Conservation (phyloP, 2,113 vertebrate genomes). For the Colistium nudipinnis region DNA sequence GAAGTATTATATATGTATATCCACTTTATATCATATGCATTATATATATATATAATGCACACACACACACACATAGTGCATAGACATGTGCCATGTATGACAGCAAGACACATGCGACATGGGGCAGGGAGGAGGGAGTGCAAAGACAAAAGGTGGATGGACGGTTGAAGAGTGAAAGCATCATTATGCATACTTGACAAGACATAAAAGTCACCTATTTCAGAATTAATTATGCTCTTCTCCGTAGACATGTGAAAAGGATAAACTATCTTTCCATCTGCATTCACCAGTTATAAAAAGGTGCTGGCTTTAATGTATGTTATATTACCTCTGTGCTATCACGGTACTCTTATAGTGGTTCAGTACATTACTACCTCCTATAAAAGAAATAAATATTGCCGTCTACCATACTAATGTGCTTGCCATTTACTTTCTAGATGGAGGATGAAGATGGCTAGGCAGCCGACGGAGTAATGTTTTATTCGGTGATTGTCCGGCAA, state of each 20-base stretch:
- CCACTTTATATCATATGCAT: not conserved
- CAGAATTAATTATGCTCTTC: conserved; percentile 80
- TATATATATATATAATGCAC: no score
- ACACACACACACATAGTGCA: not conserved
- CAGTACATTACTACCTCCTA: conserved; percentile 81
- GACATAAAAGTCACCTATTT: conserved; percentile 83
- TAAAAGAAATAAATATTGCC: conserved; percentile 83
- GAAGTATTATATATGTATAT: not conserved
- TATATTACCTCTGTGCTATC: conserved; percentile 81
- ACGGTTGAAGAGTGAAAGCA: conserved; percentile 62
- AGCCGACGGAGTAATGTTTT: conserved; percentile 64
- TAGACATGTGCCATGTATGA: no score
- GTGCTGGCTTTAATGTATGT: conserved; percentile 81
- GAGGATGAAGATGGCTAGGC: conserved; percentile 65
- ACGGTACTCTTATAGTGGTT: conserved; percentile 70
- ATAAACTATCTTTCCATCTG: conserved; percentile 77
- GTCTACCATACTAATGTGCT: conserved; percentile 81
- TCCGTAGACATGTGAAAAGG: conserved; percentile 72
- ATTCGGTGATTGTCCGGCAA: conserved; percentile 65
- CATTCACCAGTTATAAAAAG: conserved; percentile 78
- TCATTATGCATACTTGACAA: conserved; percentile 81
- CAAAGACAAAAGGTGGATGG: conserved; percentile 47
- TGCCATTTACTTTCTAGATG: conserved; percentile 79
- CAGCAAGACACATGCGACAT: conserved; percentile 62
- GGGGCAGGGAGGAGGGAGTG: conserved; percentile 46